Percentiles rank a stretch among this genome's conserved stretches.
Conservation (phyloP, 1,140 invertebrate species). For the Steinernema feltiae region DNA sequence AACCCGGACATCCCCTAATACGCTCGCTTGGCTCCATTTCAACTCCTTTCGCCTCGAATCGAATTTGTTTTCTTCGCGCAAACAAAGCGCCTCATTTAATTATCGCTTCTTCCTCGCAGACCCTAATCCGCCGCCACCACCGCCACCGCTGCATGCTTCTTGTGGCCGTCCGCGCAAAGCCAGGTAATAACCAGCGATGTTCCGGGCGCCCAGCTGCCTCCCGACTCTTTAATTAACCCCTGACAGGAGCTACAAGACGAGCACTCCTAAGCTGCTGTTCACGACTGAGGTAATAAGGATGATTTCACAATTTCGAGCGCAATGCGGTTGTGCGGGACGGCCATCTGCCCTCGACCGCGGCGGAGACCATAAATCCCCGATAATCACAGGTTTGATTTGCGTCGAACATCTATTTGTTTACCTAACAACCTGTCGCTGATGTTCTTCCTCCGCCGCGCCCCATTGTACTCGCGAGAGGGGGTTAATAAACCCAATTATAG, state of each 20-base stretch:
- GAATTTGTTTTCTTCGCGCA: conserved; percentile 5
- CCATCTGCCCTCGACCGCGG: neutral
- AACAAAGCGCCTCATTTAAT: neutral
- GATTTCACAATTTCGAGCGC: too few relatives aligned
- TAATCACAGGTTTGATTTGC: conserved; percentile 10
- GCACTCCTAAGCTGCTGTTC: neutral
- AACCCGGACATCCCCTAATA: neutral
- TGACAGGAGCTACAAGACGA: neutral
- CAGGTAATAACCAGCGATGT: neutral
- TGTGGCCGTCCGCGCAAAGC: neutral
- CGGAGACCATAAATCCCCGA: neutral
- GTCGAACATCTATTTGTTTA: conserved; percentile 2
- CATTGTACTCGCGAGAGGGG: neutral
- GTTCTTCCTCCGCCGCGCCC: neutral
- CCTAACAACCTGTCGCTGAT: conserved; percentile 8
- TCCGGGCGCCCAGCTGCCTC: neutral
- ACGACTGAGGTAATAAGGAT: neutral
- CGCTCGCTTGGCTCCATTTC: neutral
- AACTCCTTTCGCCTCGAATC: neutral
- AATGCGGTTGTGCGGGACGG: too few relatives aligned
- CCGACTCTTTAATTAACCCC: neutral
- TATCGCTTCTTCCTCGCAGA: neutral
- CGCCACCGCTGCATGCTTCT: too few relatives aligned
- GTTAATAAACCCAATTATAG: conserved; percentile 14
- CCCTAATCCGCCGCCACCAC: neutral